phyloP scores from a whole-genome alignment of 2,888 invertebrate species.

The Julus scandinavius region DNA sequence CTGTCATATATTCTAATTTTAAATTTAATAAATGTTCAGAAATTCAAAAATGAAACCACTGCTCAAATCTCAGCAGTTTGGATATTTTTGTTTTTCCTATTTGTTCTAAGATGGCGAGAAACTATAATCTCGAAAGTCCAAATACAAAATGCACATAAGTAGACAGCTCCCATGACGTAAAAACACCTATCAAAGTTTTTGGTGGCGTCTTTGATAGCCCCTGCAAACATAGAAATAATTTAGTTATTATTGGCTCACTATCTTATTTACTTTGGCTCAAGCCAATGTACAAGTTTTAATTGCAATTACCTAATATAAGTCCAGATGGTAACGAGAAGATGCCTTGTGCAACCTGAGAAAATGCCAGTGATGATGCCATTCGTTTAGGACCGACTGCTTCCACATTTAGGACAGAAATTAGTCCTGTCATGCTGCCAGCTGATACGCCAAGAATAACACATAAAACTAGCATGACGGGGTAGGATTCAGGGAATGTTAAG shows the following conservation, averaged over 20 bases:
- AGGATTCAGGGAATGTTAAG: slow-evolving; percentile 49
- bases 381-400: slow-evolving; percentile 52
- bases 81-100: not conserved
- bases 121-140: slow-evolving; percentile 50
- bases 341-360: slow-evolving; percentile 53
- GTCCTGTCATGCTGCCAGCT: slow-evolving; percentile 48
- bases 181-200: slow-evolving; percentile 47
- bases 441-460: slow-evolving; percentile 50
- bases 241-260: not conserved
- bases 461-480: slow-evolving; percentile 45
- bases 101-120: not conserved
- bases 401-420: slow-evolving; percentile 42
- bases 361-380: slow-evolving; percentile 51
- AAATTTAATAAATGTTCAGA: not conserved
- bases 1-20: not conserved
- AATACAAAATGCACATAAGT: slow-evolving; percentile 27
- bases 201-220: slow-evolving; percentile 51
- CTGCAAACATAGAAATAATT: not conserved
- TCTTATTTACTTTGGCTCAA: not conserved
- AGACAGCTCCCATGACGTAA: slow-evolving; percentile 49
- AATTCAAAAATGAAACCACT: not conserved
- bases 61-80: not conserved
- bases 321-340: slow-evolving; percentile 52
- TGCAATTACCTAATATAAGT: slow-evolving; percentile 49
- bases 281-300: not conserved